phyloP scores from a whole-genome alignment of 1,140 invertebrate species.

The Scaptomyza graminum region DNA sequence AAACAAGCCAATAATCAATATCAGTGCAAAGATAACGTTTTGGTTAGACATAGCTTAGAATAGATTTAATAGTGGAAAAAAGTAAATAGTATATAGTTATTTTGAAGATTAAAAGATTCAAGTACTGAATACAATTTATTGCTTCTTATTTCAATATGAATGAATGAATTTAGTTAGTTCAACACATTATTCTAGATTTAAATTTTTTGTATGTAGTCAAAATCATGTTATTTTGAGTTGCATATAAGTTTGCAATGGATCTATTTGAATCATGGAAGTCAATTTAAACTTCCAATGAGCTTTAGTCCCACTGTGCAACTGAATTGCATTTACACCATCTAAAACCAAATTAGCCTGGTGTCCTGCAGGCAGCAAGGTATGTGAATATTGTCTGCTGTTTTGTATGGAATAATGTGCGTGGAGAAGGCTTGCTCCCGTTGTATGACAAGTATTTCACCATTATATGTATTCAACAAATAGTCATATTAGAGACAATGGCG shows the following conservation, averaged over 20 bases:
- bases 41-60: not conserved
- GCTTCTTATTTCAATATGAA: no score
- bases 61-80: not conserved
- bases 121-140: no score
- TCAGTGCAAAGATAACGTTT: conserved; percentile 3
- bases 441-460: conserved; percentile 20
- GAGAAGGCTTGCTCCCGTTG: not conserved
- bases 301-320: conserved; percentile 4
- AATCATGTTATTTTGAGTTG: no score
- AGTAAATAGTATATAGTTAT: not conserved
- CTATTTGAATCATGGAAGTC: no score
- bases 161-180: no score
- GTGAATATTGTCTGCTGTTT: conserved; percentile 27
- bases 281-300: not conserved
- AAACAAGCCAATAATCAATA: conserved; percentile 35
- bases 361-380: not conserved
- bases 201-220: no score
- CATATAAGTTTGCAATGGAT: no score
- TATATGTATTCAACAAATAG: conserved; percentile 32
- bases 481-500: conserved; percentile 40
- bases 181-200: no score
- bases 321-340: conserved; percentile 16
- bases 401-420: not conserved
- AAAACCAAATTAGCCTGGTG: conserved; percentile 12
- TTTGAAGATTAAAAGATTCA: no score